Base-by-base conservation (phyloP, 2,888 invertebrate genomes). In the Tachina grossa region DNA sequence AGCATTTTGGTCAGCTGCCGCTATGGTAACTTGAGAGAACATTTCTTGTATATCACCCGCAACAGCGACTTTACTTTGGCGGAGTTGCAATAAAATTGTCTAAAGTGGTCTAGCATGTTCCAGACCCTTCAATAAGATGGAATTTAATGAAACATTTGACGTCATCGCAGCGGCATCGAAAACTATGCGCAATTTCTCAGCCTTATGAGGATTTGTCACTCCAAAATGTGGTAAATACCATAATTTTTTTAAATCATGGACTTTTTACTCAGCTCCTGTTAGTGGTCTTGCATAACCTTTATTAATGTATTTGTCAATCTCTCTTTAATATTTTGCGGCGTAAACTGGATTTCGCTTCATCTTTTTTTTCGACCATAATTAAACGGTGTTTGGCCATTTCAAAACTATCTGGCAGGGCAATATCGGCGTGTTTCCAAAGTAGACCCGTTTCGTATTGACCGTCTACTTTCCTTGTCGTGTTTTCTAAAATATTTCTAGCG, bases 1-100 rank as follows among this genome's bases (percentile, higher is more conserved):
- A 4, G 22, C 2, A 13, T 55, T 22, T 31, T 57, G 57, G 84
- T 90, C 90, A 47, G 85, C 83, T 39, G 85, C 59, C 1, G 66
- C 41, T 1, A 92, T 89, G 49, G 87, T 22, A 22, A 22, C 22
- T 22, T 22, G 22, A 22, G 22, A 22, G 22, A 22, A 22, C 22
- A 22, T 22, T 22, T 22, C 22, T 22, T 22, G 22, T 22, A 22
- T 22, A 22, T 22, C 22, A 22, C 22, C 22, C 22, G 22, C 22
- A 22, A 22, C 22, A 22, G 22, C 22, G 22, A 22, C 2, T 22
- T 22, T 22, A 22, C 22, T 2, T 22, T 22, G 1, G 22, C 22
- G 22, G 22, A 22, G 2, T 2, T 22, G 22, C 1, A 22, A 22
- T 22, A 22, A 22, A 22, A 22, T 22, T 2, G 22, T 22, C 22